Percentiles rank a stretch among this genome's conserved stretches.
Evolutionary conservation across 53 echinoderm and acorn worm species (phyloP).

Genomic region (Echinarachnius parma): DNA sequence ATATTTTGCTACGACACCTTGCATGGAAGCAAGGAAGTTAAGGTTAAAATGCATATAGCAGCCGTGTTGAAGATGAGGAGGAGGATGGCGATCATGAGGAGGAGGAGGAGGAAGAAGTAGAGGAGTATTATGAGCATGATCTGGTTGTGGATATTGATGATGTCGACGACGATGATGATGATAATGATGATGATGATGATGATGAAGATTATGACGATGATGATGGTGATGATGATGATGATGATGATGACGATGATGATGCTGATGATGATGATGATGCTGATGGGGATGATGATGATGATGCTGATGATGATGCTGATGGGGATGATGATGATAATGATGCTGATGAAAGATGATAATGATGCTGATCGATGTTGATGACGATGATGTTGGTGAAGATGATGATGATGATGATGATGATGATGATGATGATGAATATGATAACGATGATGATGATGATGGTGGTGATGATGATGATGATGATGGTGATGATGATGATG

Average conservation of each 20-base stretch:
- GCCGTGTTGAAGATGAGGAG: background rate
- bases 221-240: background rate
- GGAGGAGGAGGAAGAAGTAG: background rate
- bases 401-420: background rate
- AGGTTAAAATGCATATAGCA: too few relatives aligned
- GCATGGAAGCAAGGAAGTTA: too few relatives aligned
- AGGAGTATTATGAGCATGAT: background rate
- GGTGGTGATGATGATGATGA: background rate
- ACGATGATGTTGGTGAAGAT: background rate
- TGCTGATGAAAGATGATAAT: background rate
- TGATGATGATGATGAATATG: constrained; percentile 6
- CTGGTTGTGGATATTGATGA: background rate
- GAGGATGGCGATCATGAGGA: background rate
- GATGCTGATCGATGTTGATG: background rate
- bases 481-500: background rate
- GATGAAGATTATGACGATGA: background rate
- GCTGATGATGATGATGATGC: background rate
- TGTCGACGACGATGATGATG: background rate
- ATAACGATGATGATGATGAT: background rate
- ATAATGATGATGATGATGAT: background rate
- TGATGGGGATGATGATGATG: background rate
- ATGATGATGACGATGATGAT: background rate
- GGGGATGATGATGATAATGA: background rate
- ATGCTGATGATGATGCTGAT: background rate
- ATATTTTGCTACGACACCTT: too few relatives aligned